Conservation (phyloP, 2,113 vertebrate species). For the Gambusia holbrooki region DNA sequence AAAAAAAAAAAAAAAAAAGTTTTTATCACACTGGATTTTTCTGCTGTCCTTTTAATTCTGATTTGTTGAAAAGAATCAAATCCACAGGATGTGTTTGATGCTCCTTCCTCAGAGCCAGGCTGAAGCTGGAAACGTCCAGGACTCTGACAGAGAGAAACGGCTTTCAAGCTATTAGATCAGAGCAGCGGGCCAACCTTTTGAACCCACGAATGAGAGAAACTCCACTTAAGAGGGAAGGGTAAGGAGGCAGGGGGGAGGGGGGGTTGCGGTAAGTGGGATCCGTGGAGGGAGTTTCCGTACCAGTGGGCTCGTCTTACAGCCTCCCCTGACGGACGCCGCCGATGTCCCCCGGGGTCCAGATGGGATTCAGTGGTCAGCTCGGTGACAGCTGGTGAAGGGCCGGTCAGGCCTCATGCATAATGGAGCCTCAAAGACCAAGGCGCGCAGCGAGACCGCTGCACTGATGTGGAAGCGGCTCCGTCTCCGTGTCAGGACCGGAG, state of each 20-base stretch:
- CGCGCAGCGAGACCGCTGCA: conserved; percentile 57
- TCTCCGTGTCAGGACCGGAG: conserved; percentile 58
- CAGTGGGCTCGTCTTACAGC: conserved; percentile 76
- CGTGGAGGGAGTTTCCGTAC: conserved; percentile 69
- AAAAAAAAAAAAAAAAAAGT: background rate
- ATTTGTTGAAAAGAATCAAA: conserved; percentile 4
- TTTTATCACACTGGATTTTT: background rate
- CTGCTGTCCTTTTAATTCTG: conserved; percentile 3
- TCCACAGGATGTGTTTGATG: conserved; percentile 17
- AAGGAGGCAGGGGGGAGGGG: background rate
- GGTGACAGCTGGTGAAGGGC: conserved; percentile 79
- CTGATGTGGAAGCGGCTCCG: conserved; percentile 60
- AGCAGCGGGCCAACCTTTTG: conserved; percentile 63
- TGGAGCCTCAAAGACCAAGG: conserved; percentile 68
- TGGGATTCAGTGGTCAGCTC: conserved; percentile 80
- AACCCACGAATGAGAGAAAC: conserved; percentile 41
- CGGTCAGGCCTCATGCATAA: conserved; percentile 79
- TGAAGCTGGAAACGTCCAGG: conserved; percentile 22
- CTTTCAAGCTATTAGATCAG: conserved; percentile 49
- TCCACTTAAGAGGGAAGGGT: conserved; percentile 27
- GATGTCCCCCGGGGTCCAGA: conserved; percentile 69
- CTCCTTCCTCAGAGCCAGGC: conserved; percentile 13
- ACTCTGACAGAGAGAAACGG: conserved; percentile 33
- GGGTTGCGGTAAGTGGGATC: conserved; percentile 60
- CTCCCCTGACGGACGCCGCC: conserved; percentile 70